phyloP scores from a whole-genome alignment of 2,113 vertebrate species.

The Menidia beryllina region DNA sequence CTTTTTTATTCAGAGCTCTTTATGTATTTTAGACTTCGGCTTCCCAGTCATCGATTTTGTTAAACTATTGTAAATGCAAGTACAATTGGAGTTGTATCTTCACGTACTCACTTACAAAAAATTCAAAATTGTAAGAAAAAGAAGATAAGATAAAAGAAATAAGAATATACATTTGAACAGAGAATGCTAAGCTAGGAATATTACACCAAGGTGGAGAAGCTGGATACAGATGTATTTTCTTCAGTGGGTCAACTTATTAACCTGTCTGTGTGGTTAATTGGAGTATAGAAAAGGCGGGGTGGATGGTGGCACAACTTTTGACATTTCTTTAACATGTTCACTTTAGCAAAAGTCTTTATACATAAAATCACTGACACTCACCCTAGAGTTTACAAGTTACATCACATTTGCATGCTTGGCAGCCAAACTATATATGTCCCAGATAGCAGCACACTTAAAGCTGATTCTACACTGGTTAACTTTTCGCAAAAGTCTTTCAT shows the following conservation, averaged over 20 bases:
- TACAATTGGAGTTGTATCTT: slow-evolving; percentile 20
- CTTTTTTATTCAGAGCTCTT: background rate
- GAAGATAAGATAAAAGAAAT: too few species aligned
- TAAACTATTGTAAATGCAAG: slow-evolving; percentile 28
- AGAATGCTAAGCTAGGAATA: too few species aligned
- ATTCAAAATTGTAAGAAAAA: too few species aligned
- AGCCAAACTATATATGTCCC: background rate
- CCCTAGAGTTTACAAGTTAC: background rate
- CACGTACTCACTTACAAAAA: background rate
- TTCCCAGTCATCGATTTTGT: slow-evolving; percentile 42
- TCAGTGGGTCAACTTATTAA: too few species aligned
- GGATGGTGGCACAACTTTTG: too few species aligned
- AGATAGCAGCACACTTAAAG: background rate
- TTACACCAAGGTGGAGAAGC: too few species aligned
- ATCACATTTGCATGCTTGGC: background rate
- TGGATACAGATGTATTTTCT: too few species aligned
- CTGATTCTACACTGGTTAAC: background rate
- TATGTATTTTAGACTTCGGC: slow-evolving; percentile 6
- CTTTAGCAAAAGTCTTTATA: background rate
- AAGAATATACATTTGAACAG: too few species aligned
- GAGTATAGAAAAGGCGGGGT: too few species aligned
- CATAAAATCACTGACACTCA: background rate
- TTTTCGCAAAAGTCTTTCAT: background rate
- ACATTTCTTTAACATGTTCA: background rate
- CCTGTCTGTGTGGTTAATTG: too few species aligned